Conservation (phyloP, 2,113 vertebrate genomes). For the Acrocephalus arundinaceus region DNA sequence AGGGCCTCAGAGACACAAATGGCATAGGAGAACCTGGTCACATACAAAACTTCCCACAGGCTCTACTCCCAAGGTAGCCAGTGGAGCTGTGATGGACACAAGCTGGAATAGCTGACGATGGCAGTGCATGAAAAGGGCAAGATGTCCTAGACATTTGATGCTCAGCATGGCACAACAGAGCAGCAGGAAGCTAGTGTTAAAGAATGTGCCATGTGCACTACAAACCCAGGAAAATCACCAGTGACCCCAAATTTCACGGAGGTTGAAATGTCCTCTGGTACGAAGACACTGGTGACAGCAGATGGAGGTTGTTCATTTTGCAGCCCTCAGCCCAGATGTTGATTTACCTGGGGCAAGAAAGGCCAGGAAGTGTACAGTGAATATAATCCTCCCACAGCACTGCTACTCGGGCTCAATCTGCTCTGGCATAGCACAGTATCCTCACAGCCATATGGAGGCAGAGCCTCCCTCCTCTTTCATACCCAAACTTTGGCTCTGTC, state of each 20-base stretch:
- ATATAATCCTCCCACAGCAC: background rate
- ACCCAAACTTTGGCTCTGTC: background rate
- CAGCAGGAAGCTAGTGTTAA: background rate
- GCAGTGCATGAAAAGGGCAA: background rate
- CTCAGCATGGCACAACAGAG: background rate
- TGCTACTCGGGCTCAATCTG: background rate
- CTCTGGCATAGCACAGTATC: background rate
- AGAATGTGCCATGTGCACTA: background rate
- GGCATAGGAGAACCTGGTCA: background rate
- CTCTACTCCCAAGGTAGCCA: background rate
- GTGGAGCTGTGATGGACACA: background rate
- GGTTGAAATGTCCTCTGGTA: background rate
- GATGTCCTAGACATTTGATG: background rate
- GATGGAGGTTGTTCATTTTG: background rate
- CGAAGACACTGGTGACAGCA: background rate
- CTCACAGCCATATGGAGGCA: background rate
- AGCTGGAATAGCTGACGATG: background rate
- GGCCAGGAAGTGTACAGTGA: background rate
- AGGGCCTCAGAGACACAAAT: background rate
- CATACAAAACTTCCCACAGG: background rate
- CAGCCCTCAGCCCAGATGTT: background rate
- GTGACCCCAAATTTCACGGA: background rate
- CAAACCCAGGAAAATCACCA: background rate
- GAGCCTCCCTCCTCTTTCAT: background rate
- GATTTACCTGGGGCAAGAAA: background rate